These are phyloP conservation scores for Drosophila pegasa DNA, from an alignment of 2,888 invertebrate species.

Conservation along the genomic window DNA sequence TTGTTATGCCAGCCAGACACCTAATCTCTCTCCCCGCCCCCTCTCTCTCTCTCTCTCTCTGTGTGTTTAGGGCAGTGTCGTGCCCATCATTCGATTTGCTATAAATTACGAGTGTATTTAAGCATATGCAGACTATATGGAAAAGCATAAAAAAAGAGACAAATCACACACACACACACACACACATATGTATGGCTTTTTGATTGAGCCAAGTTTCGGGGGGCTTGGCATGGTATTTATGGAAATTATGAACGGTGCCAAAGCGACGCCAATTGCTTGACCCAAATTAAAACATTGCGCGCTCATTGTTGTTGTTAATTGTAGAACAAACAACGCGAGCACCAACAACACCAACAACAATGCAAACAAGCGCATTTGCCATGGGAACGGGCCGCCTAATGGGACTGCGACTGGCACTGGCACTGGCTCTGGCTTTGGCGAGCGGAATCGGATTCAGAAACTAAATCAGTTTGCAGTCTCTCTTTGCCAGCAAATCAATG, in stretches of 20 bases:
- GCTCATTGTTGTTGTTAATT: conserved; percentile 69
- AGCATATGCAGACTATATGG: conserved; percentile 24
- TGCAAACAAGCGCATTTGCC: conserved; percentile 56
- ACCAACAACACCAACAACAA: conserved; percentile 19
- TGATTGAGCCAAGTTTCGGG: conserved; percentile 31
- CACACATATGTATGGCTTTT: conserved; percentile 29
- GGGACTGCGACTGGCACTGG: too few relatives aligned
- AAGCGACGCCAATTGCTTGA: conserved; percentile 72
- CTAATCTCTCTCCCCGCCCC: conserved; percentile 2
- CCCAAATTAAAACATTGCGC: conserved; percentile 66
- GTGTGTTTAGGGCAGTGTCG: conserved; percentile 27
- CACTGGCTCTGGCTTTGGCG: too few relatives aligned
- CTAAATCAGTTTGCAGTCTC: conserved; percentile 65
- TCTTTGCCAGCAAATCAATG: conserved; percentile 70
- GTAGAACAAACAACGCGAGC: conserved; percentile 53
- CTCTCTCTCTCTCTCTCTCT: conserved; percentile 17
- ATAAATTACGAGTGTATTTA: conserved; percentile 57
- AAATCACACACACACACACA: conserved; percentile 15
- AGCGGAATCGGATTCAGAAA: conserved; percentile 59
- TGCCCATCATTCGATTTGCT: conserved; percentile 60
- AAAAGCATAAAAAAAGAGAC: neutral
- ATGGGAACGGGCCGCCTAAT: conserved; percentile 63
- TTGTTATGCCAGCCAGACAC: conserved; percentile 46
- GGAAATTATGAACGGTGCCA: conserved; percentile 66
- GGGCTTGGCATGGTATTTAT: conserved; percentile 40